Evolutionary conservation across 1,140 invertebrate genomes (phyloP), one percentile per base, ranked within the genome.

Genomic region (Tetranychus cinnabarinus): DNA sequence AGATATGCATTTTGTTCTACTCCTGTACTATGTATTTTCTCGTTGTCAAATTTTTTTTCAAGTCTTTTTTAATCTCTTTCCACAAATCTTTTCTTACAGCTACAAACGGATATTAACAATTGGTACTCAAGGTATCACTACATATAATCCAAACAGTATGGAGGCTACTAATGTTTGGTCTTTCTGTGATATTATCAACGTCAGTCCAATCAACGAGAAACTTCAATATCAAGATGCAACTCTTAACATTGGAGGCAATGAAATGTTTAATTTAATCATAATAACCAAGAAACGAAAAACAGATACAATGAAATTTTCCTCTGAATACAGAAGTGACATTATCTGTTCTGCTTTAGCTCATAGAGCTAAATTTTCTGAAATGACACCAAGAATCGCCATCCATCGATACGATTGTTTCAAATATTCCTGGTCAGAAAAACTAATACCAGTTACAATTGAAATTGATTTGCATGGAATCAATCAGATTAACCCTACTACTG

Each of bases 21-120:
- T 23, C 23, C 23, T 23, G 23, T 23, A 23, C 23, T 23, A 23
- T 23, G 23, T 1, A 50, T n/a, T 50, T 50, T 15, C 23, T n/a
- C 48, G 4, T 10, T n/a, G 4, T 50, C 15, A 50, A 10, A 5
- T 5, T 50, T 5, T 50, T 7, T 52, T 52, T 6, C 50, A n/a
- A 13, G 6, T 7, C n/a, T 52, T 23, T 31, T 52, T 23, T 52
- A n/a, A n/a, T 52, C 13, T 23, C 10, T 42, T 42, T 52, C 1
- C 2, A 10, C 13, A 10, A 6, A 52, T 52, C 50, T 23, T 8
- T 52, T 52, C 60, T 64, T 58, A 56, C 66, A 90, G 86, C 71
- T 99, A 98, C 73, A 95, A 93, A 75, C 80, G 95, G 69, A 89
- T 98, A 69, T 92, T 99, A 72, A 92, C 91, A 31, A 84, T 99